Percentiles rank a stretch among this genome's conserved stretches.
Evolutionary conservation across 2,797 vertebrate genomes (phyloP).

Genomic region (Hippocampus kuda): DNA sequence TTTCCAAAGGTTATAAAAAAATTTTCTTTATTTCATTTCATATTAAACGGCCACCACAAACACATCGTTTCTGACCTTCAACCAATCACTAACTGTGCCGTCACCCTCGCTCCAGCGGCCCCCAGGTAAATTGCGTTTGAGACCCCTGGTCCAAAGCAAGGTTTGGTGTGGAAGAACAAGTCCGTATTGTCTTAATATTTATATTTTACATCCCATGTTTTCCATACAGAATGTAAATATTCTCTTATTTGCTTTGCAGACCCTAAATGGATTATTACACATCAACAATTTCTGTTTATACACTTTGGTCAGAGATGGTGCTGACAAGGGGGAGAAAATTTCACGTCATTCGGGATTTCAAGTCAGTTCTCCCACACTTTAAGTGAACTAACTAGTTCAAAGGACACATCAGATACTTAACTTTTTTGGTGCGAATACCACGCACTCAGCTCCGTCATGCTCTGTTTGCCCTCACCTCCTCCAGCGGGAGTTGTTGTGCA

Average conservation of each 20-base stretch:
- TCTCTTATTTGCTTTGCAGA: not conserved
- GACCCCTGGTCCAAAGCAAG: too few relatives aligned
- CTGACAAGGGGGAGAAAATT: not conserved
- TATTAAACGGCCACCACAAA: too few relatives aligned
- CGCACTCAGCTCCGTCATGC: conserved; percentile 17
- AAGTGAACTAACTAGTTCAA: not conserved
- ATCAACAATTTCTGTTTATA: not conserved
- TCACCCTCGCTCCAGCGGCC: too few relatives aligned
- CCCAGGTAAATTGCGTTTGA: too few relatives aligned
- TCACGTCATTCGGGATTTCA: not conserved
- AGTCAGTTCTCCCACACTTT: not conserved
- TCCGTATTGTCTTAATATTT: not conserved
- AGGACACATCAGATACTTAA: conserved; percentile 12
- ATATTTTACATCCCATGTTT: too few relatives aligned
- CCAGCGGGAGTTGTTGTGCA: not conserved
- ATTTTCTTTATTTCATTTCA: too few relatives aligned
- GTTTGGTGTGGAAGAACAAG: too few relatives aligned
- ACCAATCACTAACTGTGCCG: too few relatives aligned
- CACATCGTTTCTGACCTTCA: too few relatives aligned
- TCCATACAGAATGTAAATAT: not conserved
- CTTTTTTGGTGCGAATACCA: conserved; percentile 17
- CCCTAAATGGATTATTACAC: not conserved
- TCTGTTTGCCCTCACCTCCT: conserved; percentile 20
- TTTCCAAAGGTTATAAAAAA: too few relatives aligned
- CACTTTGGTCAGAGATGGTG: not conserved